These are phyloP conservation scores for Acrossocheilus fasciatus DNA, from an alignment of 2,797 vertebrate genomes.

Conservation along the genomic window DNA sequence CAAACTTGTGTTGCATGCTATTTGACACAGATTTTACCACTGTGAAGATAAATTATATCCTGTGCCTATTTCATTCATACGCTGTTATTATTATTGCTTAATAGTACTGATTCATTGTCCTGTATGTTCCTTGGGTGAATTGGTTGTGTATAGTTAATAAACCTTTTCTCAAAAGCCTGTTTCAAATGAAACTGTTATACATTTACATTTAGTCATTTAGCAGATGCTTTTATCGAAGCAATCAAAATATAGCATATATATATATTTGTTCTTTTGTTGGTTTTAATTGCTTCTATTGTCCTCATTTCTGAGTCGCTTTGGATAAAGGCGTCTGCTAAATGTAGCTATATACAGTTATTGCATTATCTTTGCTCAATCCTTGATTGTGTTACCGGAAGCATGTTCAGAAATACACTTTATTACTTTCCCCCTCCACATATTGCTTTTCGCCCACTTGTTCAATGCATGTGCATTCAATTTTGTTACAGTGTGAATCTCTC, in stretches of 20 bases:
- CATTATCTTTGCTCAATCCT: neutral
- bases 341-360: neutral
- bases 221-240: too few relatives aligned
- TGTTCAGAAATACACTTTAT: neutral
- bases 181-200: neutral
- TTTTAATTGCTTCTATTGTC: neutral
- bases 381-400: slow-evolving; percentile 18
- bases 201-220: neutral
- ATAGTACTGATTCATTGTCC: neutral
- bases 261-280: neutral
- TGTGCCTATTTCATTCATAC: neutral
- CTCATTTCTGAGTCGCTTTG: neutral
- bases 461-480: slow-evolving; percentile 18
- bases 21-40: neutral
- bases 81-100: neutral
- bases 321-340: neutral
- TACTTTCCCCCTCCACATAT: slow-evolving; percentile 29
- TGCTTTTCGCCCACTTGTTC: neutral
- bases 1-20: neutral
- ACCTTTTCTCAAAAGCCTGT: slow-evolving; percentile 29
- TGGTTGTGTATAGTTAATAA: slow-evolving; percentile 37
- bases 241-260: too few relatives aligned
- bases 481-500: slow-evolving; percentile 1
- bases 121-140: neutral
- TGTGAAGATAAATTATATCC: neutral